Percentiles rank a stretch among this genome's conserved stretches.
Conservation (phyloP, 1,140 invertebrate genomes). For the Schmidtea mediterranea region DNA sequence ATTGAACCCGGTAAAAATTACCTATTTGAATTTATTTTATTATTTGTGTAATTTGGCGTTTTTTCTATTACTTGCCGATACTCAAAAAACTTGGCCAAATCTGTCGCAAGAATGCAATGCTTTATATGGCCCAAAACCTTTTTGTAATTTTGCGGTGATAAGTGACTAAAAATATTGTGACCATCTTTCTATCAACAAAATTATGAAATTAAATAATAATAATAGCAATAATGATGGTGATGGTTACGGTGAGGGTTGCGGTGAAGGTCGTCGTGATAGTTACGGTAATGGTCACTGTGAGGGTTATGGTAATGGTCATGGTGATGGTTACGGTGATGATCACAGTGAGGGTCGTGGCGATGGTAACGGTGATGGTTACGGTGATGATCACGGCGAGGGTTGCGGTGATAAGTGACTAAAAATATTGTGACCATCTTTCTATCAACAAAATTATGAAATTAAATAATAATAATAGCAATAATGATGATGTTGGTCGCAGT, state of each 20-base stretch:
- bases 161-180: conserved; percentile 39
- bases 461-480: conserved; percentile 3
- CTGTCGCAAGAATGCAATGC: conserved; percentile 47
- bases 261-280: no score
- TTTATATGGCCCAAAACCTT: conserved; percentile 38
- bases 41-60: conserved; percentile 31
- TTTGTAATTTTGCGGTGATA: conserved; percentile 41
- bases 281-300: no score
- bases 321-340: no score
- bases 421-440: conserved; percentile 31
- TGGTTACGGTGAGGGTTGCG: conserved; percentile 4
- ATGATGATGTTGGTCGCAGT: no score
- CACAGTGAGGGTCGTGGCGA: no score
- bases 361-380: no score
- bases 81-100: conserved; percentile 43
- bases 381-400: no score
- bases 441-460: no score
- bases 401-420: conserved; percentile 36
- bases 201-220: background rate
- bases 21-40: background rate
- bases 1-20: no score
- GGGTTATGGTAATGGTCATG: no score
- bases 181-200: background rate
- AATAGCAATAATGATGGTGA: conserved; percentile 6
- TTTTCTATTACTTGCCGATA: conserved; percentile 38